Percentiles rank a stretch among this genome's conserved stretches.
phyloP scores from a whole-genome alignment of 2,113 vertebrate genomes.

The Pachyramphus minor region DNA sequence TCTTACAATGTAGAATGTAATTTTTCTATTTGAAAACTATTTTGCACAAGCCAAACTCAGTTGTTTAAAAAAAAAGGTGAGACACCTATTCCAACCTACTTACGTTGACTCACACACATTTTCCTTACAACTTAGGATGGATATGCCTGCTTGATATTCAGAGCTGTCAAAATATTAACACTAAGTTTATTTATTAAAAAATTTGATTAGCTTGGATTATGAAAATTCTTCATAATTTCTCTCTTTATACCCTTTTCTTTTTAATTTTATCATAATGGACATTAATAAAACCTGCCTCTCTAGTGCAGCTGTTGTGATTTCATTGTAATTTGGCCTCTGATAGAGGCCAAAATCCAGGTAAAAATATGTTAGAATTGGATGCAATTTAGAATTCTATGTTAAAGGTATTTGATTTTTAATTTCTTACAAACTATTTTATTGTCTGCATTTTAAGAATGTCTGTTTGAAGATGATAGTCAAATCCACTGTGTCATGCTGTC shows the following conservation, averaged over 20 bases:
- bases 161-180: not conserved
- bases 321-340: not conserved
- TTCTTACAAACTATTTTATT: not conserved
- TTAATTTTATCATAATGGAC: not conserved
- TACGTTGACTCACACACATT: not conserved
- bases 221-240: not conserved
- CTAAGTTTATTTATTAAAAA: not conserved
- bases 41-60: slow-evolving; percentile 4
- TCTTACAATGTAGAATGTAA: slow-evolving; percentile 1
- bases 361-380: not conserved
- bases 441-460: not conserved
- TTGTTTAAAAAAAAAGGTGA: not conserved
- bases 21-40: slow-evolving; percentile 35
- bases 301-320: not conserved
- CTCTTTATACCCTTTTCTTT: not conserved
- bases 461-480: not conserved
- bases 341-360: not conserved
- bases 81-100: not conserved
- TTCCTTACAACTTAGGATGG: not conserved
- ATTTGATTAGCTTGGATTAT: not conserved
- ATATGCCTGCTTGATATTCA: not conserved
- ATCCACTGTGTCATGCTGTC: not conserved
- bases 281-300: not conserved
- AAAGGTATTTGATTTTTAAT: not conserved
- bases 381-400: not conserved